Base-by-base conservation (phyloP, 2,888 invertebrate genomes). In the Amiota mariae region DNA sequence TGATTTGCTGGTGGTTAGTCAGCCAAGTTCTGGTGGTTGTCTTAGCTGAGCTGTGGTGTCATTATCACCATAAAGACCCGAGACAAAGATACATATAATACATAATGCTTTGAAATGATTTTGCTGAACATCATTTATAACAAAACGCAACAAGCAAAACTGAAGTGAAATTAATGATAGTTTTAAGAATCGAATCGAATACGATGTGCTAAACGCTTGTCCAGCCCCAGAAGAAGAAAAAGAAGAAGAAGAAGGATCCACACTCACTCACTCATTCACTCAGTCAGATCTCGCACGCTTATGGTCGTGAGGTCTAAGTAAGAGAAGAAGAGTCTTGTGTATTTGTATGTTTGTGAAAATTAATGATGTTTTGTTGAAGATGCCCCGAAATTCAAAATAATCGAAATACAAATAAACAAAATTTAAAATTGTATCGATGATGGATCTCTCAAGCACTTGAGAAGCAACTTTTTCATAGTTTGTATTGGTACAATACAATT, bases 81-180 rank as follows among this genome's bases (percentile, higher is more conserved):
- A 72, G 59, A 68, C 66, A 74, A 72, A 48, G 24, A 20, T 24
- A 13, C 24, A 51, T 9, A 67, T n/a, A n/a, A n/a, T n/a, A n/a
- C n/a, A n/a, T n/a, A n/a, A n/a, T n/a, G n/a, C 24, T 24, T 80
- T 75, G 71, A 79, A 79, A 74, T 78, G 85, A 85, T 86, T 88
- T 87, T 87, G 87, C 84, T 80, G 79, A 85, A 88, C 87, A 88
- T 88, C 88, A 88, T 88, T 88, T 88, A 88, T 88, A 85, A 88
- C 84, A 84, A 80, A 84, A 81, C 81, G 80, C 82, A 82, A 86
- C 84, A 79, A 84, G 79, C 81, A 75, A 74, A 77, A 72, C 75
- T 74, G 76, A 67, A 72, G 72, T 46, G 67, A 76, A 80, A 84
- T 85, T 87, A 88, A 88, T 87, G 87, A 87, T 75, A 77, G 75